Conservation (phyloP, 1,140 invertebrate genomes). For the Sinonovacula constricta region DNA sequence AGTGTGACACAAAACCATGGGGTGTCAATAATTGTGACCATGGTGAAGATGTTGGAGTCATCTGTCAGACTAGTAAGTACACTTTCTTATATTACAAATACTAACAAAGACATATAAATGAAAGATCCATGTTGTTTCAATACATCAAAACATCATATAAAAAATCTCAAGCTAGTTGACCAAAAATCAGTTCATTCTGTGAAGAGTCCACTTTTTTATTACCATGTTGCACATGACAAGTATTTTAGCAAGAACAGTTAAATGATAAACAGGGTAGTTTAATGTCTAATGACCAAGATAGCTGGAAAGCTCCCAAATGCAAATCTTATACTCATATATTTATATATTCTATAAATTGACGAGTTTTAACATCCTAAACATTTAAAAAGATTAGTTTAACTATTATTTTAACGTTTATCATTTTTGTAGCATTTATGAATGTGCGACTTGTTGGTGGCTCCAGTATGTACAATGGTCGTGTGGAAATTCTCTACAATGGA, state of each 20-base stretch:
- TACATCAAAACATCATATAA: no score
- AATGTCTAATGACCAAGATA: no score
- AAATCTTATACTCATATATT: neutral
- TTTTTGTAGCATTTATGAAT: constrained; percentile 7
- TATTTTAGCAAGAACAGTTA: no score
- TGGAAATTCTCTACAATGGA: constrained; percentile 58
- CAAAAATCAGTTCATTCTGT: no score
- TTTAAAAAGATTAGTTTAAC: neutral
- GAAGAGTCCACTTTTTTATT: no score
- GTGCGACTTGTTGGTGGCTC: constrained; percentile 49
- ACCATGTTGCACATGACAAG: no score
- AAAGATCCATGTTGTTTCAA: no score
- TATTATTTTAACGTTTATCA: constrained; percentile 15
- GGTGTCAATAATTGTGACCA: constrained; percentile 60
- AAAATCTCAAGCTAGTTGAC: no score
- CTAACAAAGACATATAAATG: no score
- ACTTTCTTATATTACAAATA: no score
- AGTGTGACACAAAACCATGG: constrained; percentile 79
- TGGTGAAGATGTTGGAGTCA: constrained; percentile 60
- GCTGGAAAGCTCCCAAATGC: neutral
- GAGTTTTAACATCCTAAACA: neutral
- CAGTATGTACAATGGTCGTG: constrained; percentile 40
- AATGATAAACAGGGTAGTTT: no score
- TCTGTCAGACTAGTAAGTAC: constrained; percentile 57
- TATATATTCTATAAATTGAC: neutral